Evolutionary conservation across 2,888 invertebrate genomes (phyloP).

Genomic region (Aethes cnicana): DNA sequence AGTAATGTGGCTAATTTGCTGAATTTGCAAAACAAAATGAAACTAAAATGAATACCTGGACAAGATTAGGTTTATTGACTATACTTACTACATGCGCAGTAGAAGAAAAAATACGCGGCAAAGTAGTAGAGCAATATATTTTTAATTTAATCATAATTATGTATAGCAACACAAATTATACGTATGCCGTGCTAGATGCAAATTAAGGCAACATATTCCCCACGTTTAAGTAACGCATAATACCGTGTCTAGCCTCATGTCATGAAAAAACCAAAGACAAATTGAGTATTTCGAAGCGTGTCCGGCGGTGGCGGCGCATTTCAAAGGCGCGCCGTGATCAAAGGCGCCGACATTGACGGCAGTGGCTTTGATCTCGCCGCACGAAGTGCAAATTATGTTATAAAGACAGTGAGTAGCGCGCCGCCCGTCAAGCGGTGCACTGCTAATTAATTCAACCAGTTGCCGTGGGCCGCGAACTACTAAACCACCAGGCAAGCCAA

Average conservation of each 20-base stretch:
- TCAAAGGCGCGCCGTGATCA: slow-evolving; percentile 79
- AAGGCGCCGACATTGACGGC: slow-evolving; percentile 77
- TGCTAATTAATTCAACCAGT: slow-evolving; percentile 75
- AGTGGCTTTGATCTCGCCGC: slow-evolving; percentile 79
- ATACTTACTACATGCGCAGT: no score
- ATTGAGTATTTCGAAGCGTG: slow-evolving; percentile 79
- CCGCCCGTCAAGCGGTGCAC: slow-evolving; percentile 65
- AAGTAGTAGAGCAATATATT: no score
- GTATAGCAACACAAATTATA: not conserved
- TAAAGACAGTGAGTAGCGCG: slow-evolving; percentile 79
- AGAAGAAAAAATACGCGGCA: no score
- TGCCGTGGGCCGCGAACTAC: slow-evolving; percentile 37
- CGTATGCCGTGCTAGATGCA: slow-evolving; percentile 14
- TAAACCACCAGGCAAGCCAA: slow-evolving; percentile 12
- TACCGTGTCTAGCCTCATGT: slow-evolving; percentile 32
- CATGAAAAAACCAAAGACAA: slow-evolving; percentile 69
- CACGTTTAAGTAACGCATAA: slow-evolving; percentile 28
- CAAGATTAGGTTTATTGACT: no score
- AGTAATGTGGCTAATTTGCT: no score
- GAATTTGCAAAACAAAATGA: no score
- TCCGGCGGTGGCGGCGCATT: slow-evolving; percentile 72
- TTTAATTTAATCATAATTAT: no score
- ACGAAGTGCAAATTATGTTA: slow-evolving; percentile 83
- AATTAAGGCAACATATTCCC: slow-evolving; percentile 21
- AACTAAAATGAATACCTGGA: no score